Percentiles rank a stretch among this genome's conserved stretches.
Evolutionary conservation across 2,888 invertebrate genomes (phyloP).

Genomic region (Chloromyia formosa): DNA sequence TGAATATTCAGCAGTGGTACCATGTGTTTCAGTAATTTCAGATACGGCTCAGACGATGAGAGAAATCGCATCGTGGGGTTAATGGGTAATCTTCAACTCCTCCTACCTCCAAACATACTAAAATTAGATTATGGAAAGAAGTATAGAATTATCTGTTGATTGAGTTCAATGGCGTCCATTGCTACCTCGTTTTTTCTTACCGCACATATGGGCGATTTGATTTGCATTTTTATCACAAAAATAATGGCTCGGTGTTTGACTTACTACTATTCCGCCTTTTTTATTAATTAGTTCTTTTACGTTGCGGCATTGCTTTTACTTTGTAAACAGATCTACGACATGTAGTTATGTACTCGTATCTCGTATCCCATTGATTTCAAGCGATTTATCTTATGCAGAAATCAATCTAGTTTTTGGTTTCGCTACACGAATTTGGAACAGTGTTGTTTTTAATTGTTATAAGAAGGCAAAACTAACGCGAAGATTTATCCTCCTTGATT

Average conservation of each 20-base stretch:
- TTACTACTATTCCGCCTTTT: neutral
- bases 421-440: neutral
- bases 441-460: conserved; percentile 7
- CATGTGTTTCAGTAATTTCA: too few relatives aligned
- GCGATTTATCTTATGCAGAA: neutral
- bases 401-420: neutral
- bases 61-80: too few relatives aligned
- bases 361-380: conserved; percentile 1
- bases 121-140: neutral
- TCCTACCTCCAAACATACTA: neutral
- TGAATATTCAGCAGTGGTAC: too few relatives aligned
- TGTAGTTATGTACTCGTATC: neutral
- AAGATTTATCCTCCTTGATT: too few relatives aligned
- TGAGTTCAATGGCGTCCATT: conserved; percentile 25
- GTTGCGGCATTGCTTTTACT: neutral
- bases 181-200: conserved; percentile 15
- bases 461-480: neutral
- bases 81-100: neutral
- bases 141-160: conserved; percentile 23
- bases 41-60: too few relatives aligned
- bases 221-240: conserved; percentile 7
- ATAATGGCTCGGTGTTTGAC: neutral
- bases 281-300: neutral
- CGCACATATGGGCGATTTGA: neutral
- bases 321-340: too few relatives aligned